Percentiles rank a stretch among this genome's conserved stretches.
These are phyloP conservation scores for Hestina assimilis DNA, from an alignment of 1,140 invertebrate genomes.

Conservation along the genomic window DNA sequence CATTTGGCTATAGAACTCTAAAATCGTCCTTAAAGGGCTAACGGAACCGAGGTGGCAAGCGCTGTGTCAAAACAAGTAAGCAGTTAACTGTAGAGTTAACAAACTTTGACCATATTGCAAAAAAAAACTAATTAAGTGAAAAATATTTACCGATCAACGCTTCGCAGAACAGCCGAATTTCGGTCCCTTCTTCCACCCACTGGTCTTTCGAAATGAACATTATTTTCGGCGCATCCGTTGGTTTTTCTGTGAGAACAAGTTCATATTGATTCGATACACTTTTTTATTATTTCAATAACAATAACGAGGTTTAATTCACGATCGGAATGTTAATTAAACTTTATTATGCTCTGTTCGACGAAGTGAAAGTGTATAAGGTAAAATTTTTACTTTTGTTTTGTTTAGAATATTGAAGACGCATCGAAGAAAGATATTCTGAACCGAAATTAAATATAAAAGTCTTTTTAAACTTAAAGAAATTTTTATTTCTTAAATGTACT, in stretches of 20 bases:
- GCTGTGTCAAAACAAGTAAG: too few species aligned
- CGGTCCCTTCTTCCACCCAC: constrained; percentile 78
- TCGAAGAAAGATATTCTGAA: not conserved
- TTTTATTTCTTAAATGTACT: too few species aligned
- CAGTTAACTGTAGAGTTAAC: too few species aligned
- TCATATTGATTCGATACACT: not conserved
- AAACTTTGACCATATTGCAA: too few species aligned
- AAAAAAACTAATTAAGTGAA: too few species aligned
- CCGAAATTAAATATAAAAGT: too few species aligned
- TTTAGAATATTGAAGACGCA: not conserved
- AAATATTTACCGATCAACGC: constrained; percentile 85
- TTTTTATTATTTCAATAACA: not conserved
- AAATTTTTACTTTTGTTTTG: not conserved
- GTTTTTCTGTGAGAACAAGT: constrained; percentile 73
- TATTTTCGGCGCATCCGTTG: constrained; percentile 77
- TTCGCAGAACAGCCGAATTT: constrained; percentile 85
- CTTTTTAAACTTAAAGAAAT: too few species aligned
- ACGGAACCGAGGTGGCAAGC: too few species aligned
- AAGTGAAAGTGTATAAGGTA: not conserved
- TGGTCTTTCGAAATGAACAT: constrained; percentile 79
- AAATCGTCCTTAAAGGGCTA: too few species aligned
- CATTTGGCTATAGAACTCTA: too few species aligned
- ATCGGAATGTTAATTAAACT: not conserved
- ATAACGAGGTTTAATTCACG: not conserved
- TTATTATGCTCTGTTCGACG: not conserved